Evolutionary conservation across 2,888 invertebrate species (phyloP), one percentile per base, ranked within the genome.

Genomic region (Hypomecis atomaria): DNA sequence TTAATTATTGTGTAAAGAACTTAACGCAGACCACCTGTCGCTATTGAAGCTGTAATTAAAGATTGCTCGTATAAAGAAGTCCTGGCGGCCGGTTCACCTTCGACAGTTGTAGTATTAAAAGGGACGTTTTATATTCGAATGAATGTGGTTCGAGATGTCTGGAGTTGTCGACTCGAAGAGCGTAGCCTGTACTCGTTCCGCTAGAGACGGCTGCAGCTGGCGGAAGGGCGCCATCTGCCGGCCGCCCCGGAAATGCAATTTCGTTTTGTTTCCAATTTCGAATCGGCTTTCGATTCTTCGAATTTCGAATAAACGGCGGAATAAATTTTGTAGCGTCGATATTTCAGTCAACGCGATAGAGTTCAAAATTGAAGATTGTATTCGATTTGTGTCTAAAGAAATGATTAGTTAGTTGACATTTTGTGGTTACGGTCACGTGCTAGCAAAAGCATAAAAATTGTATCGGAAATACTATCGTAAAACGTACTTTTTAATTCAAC

Each of bases 171-270:
- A 36, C 8, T 23, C 7, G 43, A 43, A 11, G 43, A 43, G 43
- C 9, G 38, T 10, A 37, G 58, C 52, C 49, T 44, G 58, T 36
- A 37, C 59, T 57, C 67, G 70, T 66, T 70, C 66, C 62, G 68
- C 70, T 69, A 45, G 68, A 59, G 52, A 38, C 53, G 53, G 75
- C 69, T 75, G 85, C 93, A 93, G 93, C 91, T 93, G 93, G 88
- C 93, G 93, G 92, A 91, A 80, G 85, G 81, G 82, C 89, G 90
- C 90, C 93, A 93, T 93, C 89, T 93, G 93, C 82, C 80, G 82
- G 42, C 49, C 81, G 85, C 88, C 85, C 90, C 88, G 88, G 92
- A 92, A 92, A 88, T 79, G 84, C 82, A 83, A 86, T 84, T 88
- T 79, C 81, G 84, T 89, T 90, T 87, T 85, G 86, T 89, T 90